phyloP scores from a whole-genome alignment of 1,140 invertebrate genomes.

The Cyclina sinensis region DNA sequence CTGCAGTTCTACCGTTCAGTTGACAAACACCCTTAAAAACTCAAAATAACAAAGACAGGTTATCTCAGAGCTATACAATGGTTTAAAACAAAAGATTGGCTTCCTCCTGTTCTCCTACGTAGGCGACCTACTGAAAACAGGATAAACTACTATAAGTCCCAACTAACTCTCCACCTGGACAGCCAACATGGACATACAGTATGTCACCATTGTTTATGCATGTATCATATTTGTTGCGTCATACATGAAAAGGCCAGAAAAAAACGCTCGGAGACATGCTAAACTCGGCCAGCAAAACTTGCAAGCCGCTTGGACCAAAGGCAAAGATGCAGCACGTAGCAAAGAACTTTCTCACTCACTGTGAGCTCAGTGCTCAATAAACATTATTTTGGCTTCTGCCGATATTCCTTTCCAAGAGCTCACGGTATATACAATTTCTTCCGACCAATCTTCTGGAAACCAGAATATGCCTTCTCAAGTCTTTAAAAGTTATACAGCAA shows the following conservation, averaged over 20 bases:
- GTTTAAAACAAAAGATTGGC: neutral
- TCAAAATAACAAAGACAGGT: conserved; percentile 42
- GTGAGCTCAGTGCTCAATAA: conserved; percentile 61
- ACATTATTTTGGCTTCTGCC: neutral
- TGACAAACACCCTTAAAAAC: conserved; percentile 8
- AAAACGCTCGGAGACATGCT: conserved; percentile 50
- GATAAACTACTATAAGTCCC: conserved; percentile 17
- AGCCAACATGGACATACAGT: conserved; percentile 67
- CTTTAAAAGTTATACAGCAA: neutral
- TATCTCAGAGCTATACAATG: neutral
- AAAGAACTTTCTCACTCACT: conserved; percentile 57
- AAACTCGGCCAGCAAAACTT: conserved; percentile 40
- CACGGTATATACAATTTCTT: neutral
- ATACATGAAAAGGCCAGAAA: conserved; percentile 52
- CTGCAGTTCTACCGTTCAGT: neutral
- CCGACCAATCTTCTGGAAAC: neutral
- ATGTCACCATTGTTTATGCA: conserved; percentile 50
- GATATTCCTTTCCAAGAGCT: neutral
- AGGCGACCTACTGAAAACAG: neutral
- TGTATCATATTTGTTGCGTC: conserved; percentile 65
- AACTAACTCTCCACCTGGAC: conserved; percentile 61
- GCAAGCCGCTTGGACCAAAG: conserved; percentile 16
- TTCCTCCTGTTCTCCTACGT: neutral
- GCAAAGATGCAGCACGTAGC: conserved; percentile 44
- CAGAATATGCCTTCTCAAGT: neutral